Evolutionary conservation across 2,888 invertebrate genomes (phyloP), one percentile per base, ranked within the genome.

Genomic region (Plebejus melissa): DNA sequence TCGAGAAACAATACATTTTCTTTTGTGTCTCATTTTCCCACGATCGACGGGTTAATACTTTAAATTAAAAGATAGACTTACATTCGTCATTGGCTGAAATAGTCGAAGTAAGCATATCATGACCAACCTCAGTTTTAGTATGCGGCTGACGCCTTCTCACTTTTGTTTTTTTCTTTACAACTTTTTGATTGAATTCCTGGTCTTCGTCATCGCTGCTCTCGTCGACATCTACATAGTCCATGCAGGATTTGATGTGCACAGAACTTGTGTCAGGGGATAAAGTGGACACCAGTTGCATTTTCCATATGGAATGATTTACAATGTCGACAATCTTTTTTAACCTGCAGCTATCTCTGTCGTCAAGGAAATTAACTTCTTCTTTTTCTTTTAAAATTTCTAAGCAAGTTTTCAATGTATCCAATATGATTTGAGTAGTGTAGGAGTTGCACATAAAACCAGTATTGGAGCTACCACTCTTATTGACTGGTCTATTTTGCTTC

Each of bases 271-370:
- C 88, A 2, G 94, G 94, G 5, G 95, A 93, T 1, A 94, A 85
- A 76, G 93, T 94, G 0, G 94, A 94, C n/a, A 97, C 94, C 71
- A 97, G 86, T 82, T 96, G 96, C 80, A 96, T 90, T 82, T 96
- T 94, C 97, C 97, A 97, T 77, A 94, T 89, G 7, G 96, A 96
- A 85, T 97, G 96, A 78, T 94, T 94, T 4, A 96, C 93, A 13
- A 88, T 94, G 87, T 88, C 94, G 83, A 85, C 87, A 82, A 86
- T 88, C 77, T 83, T 89, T 80, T 86, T 91, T 16, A 90, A 83
- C 78, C 91, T 85, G 54, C 13, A 32, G 5, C 54, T 72, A 54
- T 50, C 72, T 32, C 54, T 72, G 13, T 86, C 87, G 74, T 89
- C 83, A 36, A 82, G 79, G 69, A 82, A 83, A 2, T 81, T 78